phyloP scores from a whole-genome alignment of 2,113 vertebrate genomes.

The Cephalopterus ornatus region DNA sequence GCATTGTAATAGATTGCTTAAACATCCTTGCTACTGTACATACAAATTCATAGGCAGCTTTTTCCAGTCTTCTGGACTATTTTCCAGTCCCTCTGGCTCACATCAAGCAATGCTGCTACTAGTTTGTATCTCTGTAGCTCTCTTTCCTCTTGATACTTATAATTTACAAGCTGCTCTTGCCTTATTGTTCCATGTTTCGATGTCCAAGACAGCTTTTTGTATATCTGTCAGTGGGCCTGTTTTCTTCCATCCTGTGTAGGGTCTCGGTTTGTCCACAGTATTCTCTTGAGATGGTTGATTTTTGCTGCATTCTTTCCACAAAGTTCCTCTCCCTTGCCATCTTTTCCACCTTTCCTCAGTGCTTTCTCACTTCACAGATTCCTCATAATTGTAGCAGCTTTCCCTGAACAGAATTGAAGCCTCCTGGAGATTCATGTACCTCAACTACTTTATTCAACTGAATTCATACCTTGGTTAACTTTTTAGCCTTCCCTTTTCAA shows the following conservation, averaged over 20 bases:
- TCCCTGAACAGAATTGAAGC: not conserved
- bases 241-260: not conserved
- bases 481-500: not conserved
- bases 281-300: not conserved
- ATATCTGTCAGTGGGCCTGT: no score
- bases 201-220: not conserved
- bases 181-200: not conserved
- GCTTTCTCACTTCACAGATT: not conserved
- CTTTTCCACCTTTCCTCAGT: not conserved
- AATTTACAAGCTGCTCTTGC: not conserved
- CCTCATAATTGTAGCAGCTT: not conserved
- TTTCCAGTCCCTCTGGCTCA: not conserved
- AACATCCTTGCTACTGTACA: not conserved
- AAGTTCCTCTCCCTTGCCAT: not conserved
- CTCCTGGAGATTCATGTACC: not conserved
- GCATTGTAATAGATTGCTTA: not conserved
- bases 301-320: not conserved
- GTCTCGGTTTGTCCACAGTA: not conserved
- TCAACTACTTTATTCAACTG: not conserved
- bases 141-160: not conserved
- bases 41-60: not conserved
- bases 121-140: not conserved
- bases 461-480: not conserved
- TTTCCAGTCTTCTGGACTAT: not conserved
- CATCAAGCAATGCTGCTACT: not conserved